Evolutionary conservation across 2,888 invertebrate species (phyloP).

Genomic region (Nesidiocoris tenuis): DNA sequence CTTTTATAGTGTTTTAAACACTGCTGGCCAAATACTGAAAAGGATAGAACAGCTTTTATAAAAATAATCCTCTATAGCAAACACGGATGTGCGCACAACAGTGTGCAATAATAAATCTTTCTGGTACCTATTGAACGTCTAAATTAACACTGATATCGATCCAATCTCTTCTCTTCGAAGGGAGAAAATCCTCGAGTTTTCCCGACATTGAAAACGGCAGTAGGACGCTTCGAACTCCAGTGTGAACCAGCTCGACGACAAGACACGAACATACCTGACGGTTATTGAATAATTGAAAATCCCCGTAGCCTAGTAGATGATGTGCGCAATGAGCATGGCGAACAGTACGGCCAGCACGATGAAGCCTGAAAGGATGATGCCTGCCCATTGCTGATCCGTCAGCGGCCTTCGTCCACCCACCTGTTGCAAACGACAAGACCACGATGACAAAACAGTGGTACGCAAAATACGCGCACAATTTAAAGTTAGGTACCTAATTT

Average conservation of each 20-base stretch:
- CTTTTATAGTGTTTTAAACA: slow-evolving; percentile 49
- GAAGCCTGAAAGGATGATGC: slow-evolving; percentile 64
- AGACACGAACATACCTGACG: background rate
- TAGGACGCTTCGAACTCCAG: background rate
- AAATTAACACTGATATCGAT: slow-evolving; percentile 23
- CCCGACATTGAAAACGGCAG: background rate
- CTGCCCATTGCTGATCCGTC: slow-evolving; percentile 65
- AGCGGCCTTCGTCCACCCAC: slow-evolving; percentile 55
- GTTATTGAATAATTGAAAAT: background rate
- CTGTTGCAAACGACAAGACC: slow-evolving; percentile 47
- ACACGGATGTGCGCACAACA: slow-evolving; percentile 27
- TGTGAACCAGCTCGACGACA: background rate
- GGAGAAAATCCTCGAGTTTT: too few relatives aligned
- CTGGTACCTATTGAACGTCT: slow-evolving; percentile 40
- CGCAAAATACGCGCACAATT: too few relatives aligned
- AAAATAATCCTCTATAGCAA: slow-evolving; percentile 42
- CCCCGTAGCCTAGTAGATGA: slow-evolving; percentile 52
- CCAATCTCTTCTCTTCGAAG: too few relatives aligned
- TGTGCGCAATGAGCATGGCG: slow-evolving; percentile 63
- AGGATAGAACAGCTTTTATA: slow-evolving; percentile 29
- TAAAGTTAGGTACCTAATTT: too few relatives aligned
- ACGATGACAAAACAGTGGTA: too few relatives aligned
- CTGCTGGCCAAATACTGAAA: slow-evolving; percentile 44
- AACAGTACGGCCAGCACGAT: slow-evolving; percentile 63
- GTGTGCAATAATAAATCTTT: slow-evolving; percentile 28